Conservation (phyloP, 35 echinoderm and acorn worm species). For the Amphiura filiformis region DNA sequence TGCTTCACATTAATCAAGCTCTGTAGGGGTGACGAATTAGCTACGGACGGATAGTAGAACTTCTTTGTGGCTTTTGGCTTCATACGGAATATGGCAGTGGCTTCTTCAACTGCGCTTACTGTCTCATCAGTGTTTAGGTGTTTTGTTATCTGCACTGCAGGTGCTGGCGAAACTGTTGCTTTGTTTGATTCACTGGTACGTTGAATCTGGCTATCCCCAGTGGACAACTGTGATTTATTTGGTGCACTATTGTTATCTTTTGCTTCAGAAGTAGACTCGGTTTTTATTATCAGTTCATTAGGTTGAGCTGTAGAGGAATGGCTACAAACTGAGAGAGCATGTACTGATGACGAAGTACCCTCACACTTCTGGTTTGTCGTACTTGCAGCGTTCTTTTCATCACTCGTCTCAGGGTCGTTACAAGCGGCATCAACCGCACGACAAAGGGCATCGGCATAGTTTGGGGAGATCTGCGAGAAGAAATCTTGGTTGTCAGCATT, state of each 20-base stretch:
- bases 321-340: no score
- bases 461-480: slow-evolving; percentile 70
- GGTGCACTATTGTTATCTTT: no score
- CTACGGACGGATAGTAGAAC: slow-evolving; percentile 37
- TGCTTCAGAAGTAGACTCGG: no score
- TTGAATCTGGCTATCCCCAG: no score
- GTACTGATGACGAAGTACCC: no score
- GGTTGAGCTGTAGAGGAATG: no score
- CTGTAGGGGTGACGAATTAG: neutral
- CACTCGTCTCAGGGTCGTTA: no score
- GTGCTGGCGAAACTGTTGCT: neutral
- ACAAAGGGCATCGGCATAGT: slow-evolving; percentile 49
- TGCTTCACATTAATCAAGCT: neutral
- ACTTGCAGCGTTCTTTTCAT: neutral
- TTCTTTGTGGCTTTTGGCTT: slow-evolving; percentile 19
- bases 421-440: neutral
- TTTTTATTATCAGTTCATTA: no score
- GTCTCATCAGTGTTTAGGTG: neutral
- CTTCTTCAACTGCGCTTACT: neutral
- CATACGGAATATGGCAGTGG: neutral
- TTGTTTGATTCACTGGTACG: neutral
- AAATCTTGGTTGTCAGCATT: slow-evolving; percentile 28
- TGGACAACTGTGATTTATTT: no score
- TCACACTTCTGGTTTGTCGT: no score
- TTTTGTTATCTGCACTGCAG: neutral